These are phyloP conservation scores for Todus mexicanus DNA, from an alignment of 2,797 vertebrate species.

Conservation along the genomic window DNA sequence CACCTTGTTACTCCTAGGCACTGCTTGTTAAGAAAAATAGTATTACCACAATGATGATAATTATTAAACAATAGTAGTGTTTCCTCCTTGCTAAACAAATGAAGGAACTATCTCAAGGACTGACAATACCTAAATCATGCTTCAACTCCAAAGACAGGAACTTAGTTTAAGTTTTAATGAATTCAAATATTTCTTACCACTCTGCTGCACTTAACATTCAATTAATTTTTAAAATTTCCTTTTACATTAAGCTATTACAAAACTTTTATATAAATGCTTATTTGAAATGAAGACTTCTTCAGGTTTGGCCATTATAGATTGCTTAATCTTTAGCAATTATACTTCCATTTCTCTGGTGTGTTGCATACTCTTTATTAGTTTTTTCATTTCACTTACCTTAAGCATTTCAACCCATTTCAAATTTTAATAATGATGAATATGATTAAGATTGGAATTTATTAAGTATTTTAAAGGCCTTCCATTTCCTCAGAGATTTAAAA, in stretches of 20 bases:
- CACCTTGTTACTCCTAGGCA: not conserved
- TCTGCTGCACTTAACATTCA: not conserved
- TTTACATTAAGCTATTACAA: not conserved
- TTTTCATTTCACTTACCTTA: slow-evolving; percentile 52
- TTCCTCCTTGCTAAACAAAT: not conserved
- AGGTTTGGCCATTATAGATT: slow-evolving; percentile 19
- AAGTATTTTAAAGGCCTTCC: slow-evolving; percentile 33
- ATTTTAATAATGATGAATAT: slow-evolving; percentile 53
- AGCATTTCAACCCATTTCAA: slow-evolving; percentile 47
- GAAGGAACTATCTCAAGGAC: not conserved
- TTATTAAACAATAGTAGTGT: not conserved
- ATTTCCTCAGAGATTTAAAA: slow-evolving; percentile 50
- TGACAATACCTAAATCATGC: not conserved
- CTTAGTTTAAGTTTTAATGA: not conserved
- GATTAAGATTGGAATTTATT: slow-evolving; percentile 57
- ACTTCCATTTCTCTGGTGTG: slow-evolving; percentile 35
- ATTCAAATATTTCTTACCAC: not conserved
- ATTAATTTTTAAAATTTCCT: not conserved
- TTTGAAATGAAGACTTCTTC: not conserved
- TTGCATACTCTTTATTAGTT: slow-evolving; percentile 33
- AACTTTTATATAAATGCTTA: slow-evolving; percentile 45
- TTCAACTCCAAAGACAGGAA: not conserved
- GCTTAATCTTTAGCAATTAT: slow-evolving; percentile 50
- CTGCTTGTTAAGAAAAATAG: not conserved
- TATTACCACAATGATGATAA: not conserved